phyloP scores from a whole-genome alignment of 37 sponge, comb jelly and placozoan genomes.

The Eunapius fragilis region DNA sequence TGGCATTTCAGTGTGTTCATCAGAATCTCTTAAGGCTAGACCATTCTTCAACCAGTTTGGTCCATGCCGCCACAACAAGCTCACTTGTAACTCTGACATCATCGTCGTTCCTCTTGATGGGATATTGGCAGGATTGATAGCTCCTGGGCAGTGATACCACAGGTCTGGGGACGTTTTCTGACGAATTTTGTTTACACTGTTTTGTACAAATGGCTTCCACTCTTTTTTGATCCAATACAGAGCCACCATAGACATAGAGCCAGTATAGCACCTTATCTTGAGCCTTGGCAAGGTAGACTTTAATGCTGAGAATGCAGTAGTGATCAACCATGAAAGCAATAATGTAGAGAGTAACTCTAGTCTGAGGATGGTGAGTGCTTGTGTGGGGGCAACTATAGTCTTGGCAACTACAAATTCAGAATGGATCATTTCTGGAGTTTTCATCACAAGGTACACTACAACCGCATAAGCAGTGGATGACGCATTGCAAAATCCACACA shows the following conservation, averaged over 20 bases:
- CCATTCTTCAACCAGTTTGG: conserved; percentile 1
- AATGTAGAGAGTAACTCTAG: conserved; percentile 38
- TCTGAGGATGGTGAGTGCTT: conserved; percentile 24
- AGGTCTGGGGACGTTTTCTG: neutral
- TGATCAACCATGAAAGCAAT: conserved; percentile 17
- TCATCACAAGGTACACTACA: conserved; percentile 24
- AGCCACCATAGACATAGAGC: conserved; percentile 26
- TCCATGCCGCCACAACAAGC: conserved; percentile 18
- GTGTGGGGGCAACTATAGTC: conserved; percentile 30
- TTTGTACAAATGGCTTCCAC: conserved; percentile 27
- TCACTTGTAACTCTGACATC: neutral
- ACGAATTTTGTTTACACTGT: conserved; percentile 20
- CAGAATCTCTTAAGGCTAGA: neutral
- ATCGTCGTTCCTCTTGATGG: conserved; percentile 27
- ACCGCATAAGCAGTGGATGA: conserved; percentile 30
- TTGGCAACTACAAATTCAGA: conserved; percentile 20
- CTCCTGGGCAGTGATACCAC: conserved; percentile 28
- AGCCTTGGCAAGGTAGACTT: neutral
- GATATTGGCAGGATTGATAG: conserved; percentile 13
- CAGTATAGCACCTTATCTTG: neutral
- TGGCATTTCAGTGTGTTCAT: conserved; percentile 7
- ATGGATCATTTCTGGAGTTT: neutral
- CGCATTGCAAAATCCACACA: conserved; percentile 41
- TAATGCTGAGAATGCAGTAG: conserved; percentile 4
- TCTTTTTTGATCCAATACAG: conserved; percentile 13